Conservation (phyloP, 2,113 vertebrate species). For the Cathartes aura region DNA sequence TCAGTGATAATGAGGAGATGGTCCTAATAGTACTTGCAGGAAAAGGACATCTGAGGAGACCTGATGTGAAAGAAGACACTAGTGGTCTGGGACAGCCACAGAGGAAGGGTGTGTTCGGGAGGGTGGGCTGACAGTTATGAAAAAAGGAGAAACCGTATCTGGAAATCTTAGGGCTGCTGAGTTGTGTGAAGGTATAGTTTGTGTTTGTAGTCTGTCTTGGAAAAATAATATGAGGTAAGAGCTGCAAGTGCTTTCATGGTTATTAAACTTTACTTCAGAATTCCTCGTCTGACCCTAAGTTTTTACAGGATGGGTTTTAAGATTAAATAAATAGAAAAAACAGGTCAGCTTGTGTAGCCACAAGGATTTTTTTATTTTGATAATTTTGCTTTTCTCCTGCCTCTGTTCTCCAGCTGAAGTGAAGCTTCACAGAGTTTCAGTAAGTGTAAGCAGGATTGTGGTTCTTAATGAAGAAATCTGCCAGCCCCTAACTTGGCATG, state of each 20-base stretch:
- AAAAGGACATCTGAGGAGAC: background rate
- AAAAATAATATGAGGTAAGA: background rate
- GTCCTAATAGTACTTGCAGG: background rate
- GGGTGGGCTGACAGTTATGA: background rate
- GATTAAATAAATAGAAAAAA: background rate
- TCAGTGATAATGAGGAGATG: background rate
- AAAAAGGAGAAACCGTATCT: background rate
- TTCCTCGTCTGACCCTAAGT: background rate
- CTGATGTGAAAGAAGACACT: background rate
- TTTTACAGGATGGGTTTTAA: background rate
- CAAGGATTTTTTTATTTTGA: background rate
- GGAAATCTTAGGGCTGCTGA: background rate
- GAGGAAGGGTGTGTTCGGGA: rapidly evolving
- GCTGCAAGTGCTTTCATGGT: background rate
- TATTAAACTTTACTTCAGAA: background rate
- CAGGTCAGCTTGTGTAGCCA: background rate
- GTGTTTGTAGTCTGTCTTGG: background rate
- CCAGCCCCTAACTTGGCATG: too few species aligned
- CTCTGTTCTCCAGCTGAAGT: background rate
- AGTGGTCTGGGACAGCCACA: background rate
- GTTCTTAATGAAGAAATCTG: background rate
- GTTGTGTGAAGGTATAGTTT: background rate
- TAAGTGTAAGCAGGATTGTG: background rate
- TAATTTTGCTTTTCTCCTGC: background rate
- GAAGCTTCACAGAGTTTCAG: background rate